These are phyloP conservation scores for Rhinichthys osculus DNA, from an alignment of 2,797 vertebrate species.

Conservation along the genomic window DNA sequence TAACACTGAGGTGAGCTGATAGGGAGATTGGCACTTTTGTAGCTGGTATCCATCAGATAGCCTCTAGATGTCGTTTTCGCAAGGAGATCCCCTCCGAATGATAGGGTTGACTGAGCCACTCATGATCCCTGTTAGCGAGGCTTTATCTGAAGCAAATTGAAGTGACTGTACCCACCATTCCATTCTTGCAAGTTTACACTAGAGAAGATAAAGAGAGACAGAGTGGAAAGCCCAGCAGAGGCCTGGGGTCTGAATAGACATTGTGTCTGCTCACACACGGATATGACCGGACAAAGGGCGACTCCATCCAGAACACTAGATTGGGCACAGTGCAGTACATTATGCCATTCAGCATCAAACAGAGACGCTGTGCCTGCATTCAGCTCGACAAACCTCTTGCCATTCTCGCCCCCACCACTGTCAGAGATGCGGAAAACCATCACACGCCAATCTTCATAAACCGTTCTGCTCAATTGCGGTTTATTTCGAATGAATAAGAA, in stretches of 20 bases:
- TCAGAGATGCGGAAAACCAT: constrained; percentile 43
- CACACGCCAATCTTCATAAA: constrained; percentile 53
- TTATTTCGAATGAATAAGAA: constrained; percentile 72
- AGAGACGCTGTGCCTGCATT: constrained; percentile 57
- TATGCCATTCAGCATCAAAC: constrained; percentile 59
- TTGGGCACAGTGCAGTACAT: constrained; percentile 63
- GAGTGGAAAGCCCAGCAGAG: constrained; percentile 39
- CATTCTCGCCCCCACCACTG: constrained; percentile 29
- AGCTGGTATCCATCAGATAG: constrained; percentile 33
- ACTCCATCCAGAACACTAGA: constrained; percentile 55
- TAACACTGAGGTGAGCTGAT: constrained; percentile 2
- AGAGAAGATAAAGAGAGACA: constrained; percentile 49
- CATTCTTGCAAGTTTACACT: constrained; percentile 57
- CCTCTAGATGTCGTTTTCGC: constrained; percentile 28
- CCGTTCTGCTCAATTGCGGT: constrained; percentile 71
- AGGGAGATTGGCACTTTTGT: constrained; percentile 13
- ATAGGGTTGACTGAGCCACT: constrained; percentile 22
- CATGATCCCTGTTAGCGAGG: constrained; percentile 21
- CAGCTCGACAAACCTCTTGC: constrained; percentile 31
- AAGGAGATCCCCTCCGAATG: constrained; percentile 26
- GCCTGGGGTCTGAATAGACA: constrained; percentile 49
- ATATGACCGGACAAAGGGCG: constrained; percentile 44
- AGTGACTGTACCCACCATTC: constrained; percentile 45
- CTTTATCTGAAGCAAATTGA: constrained; percentile 56
- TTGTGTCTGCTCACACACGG: constrained; percentile 40